Evolutionary conservation across 2,113 vertebrate species (phyloP).

Genomic region (Pica pica): DNA sequence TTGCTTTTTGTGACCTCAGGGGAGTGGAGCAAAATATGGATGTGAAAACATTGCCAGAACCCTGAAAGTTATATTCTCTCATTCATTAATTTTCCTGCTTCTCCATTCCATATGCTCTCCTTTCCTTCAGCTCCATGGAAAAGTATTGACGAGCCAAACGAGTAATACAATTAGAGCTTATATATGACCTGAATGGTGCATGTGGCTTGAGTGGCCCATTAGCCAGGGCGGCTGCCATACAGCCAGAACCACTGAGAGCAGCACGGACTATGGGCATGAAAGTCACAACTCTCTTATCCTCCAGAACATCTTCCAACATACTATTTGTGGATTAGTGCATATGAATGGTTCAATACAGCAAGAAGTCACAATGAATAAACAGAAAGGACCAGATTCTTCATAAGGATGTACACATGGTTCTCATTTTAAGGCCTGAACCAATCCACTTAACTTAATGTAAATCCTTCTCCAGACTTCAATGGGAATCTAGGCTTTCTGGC

Average conservation of each 20-base stretch:
- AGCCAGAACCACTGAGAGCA: background rate
- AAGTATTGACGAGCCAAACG: conserved; percentile 52
- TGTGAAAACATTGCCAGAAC: conserved; percentile 53
- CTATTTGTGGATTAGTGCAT: background rate
- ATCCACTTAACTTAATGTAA: conserved; percentile 46
- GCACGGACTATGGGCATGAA: background rate
- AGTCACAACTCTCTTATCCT: background rate
- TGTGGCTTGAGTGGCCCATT: background rate
- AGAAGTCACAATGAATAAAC: conserved; percentile 32
- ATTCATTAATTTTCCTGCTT: conserved; percentile 59
- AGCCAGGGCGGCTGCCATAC: background rate
- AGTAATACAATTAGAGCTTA: conserved; percentile 43
- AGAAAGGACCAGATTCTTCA: conserved; percentile 9
- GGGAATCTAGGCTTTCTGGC: conserved; percentile 38
- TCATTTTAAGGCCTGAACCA: conserved; percentile 47
- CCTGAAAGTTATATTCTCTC: conserved; percentile 55
- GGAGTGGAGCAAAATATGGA: conserved; percentile 56
- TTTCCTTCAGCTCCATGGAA: conserved; percentile 42
- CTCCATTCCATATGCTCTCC: conserved; percentile 53
- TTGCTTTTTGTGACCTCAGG: conserved; percentile 54
- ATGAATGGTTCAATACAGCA: background rate
- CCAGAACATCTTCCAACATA: background rate
- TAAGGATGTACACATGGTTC: conserved; percentile 55
- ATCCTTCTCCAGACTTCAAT: conserved; percentile 45
- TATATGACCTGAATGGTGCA: conserved; percentile 9